Evolutionary conservation across 2,888 invertebrate genomes (phyloP).

Genomic region (Balanococcus diminutus): DNA sequence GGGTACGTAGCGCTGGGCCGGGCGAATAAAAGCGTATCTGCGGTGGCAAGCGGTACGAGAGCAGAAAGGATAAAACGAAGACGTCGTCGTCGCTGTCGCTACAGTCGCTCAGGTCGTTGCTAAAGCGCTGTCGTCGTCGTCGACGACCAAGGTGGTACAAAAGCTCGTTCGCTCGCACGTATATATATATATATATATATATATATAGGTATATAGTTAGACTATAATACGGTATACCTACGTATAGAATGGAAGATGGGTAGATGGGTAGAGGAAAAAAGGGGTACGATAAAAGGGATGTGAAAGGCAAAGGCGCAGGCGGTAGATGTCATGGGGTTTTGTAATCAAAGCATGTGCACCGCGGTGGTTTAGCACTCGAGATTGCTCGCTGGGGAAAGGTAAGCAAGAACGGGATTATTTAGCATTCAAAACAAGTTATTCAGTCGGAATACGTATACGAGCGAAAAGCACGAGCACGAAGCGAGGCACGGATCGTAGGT

Average conservation of each 20-base stretch:
- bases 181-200: no score
- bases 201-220: no score
- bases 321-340: conserved; percentile 37
- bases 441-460: conserved; percentile 31
- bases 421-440: conserved; percentile 55
- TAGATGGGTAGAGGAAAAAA: no score
- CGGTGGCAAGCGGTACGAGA: neutral
- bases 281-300: neutral
- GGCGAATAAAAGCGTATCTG: neutral
- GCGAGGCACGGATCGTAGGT: neutral
- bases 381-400: conserved; percentile 54
- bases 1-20: neutral
- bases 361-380: conserved; percentile 52
- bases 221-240: no score
- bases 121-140: neutral
- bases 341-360: conserved; percentile 54
- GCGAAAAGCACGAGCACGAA: neutral
- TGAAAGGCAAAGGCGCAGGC: no score
- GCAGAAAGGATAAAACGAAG: conserved; percentile 44
- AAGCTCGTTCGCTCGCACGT: neutral
- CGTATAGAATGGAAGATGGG: no score
- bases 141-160: neutral
- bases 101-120: neutral
- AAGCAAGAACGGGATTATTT: conserved; percentile 51
- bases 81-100: neutral